A percentile compares a stretch with the other conserved stretches of the same genome.
Evolutionary conservation across 2,797 vertebrate genomes (phyloP).

Genomic region (Microhierax caerulescens): DNA sequence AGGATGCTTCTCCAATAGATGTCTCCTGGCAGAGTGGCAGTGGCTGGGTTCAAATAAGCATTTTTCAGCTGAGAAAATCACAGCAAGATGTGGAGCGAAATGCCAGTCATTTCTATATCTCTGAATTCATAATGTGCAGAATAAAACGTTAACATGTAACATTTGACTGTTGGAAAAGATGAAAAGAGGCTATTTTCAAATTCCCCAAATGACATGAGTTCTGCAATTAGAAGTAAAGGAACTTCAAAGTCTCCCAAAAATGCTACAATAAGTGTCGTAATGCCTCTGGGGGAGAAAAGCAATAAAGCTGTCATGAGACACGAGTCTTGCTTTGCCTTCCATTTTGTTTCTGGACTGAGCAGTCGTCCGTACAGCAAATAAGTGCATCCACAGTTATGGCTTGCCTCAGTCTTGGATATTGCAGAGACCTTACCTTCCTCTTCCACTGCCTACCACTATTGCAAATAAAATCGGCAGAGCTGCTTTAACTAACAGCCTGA

Average conservation of each 20-base stretch:
- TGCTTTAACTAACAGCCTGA: not conserved
- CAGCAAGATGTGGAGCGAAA: not conserved
- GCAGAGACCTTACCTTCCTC: not conserved
- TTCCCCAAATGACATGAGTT: conserved; percentile 56
- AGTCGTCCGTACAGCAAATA: not conserved
- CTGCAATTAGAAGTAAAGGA: conserved; percentile 66
- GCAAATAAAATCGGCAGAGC: not conserved
- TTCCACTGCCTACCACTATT: not conserved
- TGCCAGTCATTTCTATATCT: conserved; percentile 20
- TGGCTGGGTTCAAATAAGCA: not conserved
- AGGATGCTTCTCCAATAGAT: not conserved
- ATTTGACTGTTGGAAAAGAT: conserved; percentile 54
- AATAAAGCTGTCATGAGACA: conserved; percentile 22
- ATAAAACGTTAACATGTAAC: conserved; percentile 31
- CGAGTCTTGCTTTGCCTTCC: not conserved
- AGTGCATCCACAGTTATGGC: not conserved
- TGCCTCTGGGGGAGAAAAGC: conserved; percentile 45
- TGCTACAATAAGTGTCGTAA: conserved; percentile 32
- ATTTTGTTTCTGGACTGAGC: conserved; percentile 40
- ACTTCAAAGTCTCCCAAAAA: conserved; percentile 65
- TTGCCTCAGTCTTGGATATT: not conserved
- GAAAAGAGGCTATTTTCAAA: conserved; percentile 67
- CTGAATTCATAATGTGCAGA: conserved; percentile 42
- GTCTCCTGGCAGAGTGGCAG: rapidly evolving
- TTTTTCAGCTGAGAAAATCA: conserved; percentile 24